Percentiles rank a stretch among this genome's conserved stretches.
Evolutionary conservation across 1,140 invertebrate genomes (phyloP).

Genomic region (Chlorops oryzae): DNA sequence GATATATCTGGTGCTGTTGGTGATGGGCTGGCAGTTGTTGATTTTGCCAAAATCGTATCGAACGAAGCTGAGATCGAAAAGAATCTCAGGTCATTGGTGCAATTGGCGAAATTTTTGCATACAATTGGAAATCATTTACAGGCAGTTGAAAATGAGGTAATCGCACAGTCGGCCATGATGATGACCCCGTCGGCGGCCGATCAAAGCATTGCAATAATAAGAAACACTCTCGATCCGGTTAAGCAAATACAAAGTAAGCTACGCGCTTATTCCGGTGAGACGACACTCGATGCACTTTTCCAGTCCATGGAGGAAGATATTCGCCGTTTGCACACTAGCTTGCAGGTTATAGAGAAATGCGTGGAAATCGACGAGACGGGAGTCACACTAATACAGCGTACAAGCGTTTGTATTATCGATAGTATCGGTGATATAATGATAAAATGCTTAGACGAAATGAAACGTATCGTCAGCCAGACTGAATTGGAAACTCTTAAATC

Average conservation of each 20-base stretch:
- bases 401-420: constrained; percentile 57
- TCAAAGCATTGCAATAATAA: constrained; percentile 59
- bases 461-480: constrained; percentile 43
- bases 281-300: constrained; percentile 50
- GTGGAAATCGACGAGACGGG: constrained; percentile 59
- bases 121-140: constrained; percentile 48
- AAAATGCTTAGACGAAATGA: constrained; percentile 49
- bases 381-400: constrained; percentile 58
- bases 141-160: constrained; percentile 55
- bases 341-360: constrained; percentile 62
- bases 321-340: constrained; percentile 56
- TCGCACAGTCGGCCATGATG: constrained; percentile 57
- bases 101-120: constrained; percentile 34
- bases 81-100: constrained; percentile 35
- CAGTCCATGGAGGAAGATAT: constrained; percentile 56
- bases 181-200: constrained; percentile 56
- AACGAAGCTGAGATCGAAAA: constrained; percentile 33
- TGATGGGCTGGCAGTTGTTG: constrained; percentile 46
- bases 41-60: constrained; percentile 26
- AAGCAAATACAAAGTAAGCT: constrained; percentile 58
- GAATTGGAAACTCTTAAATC: constrained; percentile 32
- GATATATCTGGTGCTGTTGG: constrained; percentile 52
- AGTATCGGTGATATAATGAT: constrained; percentile 53
- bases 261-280: constrained; percentile 48
- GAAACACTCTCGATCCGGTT: constrained; percentile 56